Base-by-base conservation (phyloP, 2,113 vertebrate genomes). In the Mungos mungo region DNA sequence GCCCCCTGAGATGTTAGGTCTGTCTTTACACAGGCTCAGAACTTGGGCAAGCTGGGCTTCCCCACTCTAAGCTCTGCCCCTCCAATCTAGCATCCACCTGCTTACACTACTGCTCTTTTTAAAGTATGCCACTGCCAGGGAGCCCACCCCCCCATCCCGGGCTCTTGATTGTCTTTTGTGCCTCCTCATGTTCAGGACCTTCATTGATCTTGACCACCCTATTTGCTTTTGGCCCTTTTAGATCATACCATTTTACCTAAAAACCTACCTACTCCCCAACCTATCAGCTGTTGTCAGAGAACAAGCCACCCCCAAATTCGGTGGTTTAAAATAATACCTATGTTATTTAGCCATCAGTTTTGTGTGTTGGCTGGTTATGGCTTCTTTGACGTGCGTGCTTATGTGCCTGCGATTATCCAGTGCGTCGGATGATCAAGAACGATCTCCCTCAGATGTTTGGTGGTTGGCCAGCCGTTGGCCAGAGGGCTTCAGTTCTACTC, bases 311-410 rank as follows among this genome's bases (percentile, higher is more conserved):
- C 57, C 52, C 35, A 80, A 65, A 90, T 82, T 77, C 83, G 82
- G 7, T 74, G 27, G 81, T 35, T 90, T 88, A 72, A 95, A 93
- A n/a, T 10, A 68, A 50, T n/a, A 18, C 8, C 4, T 8, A 65
- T 79, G 93, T 93, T 91, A 79, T 88, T 94, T 96, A 83, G 4
- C 31, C 96, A 25, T 93, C 45, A 3, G 57, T 94, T 95, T 72
- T 89, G 1, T 91, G 47, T n/a, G 47, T 88, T 79, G 52, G 7
- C 21, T 87, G 27, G 60, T 33, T 41, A 74, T 83, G 12, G 18
- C 50, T 85, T 93, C 95, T 88, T 60, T 95, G 10, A 13, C 65
- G 25, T 25, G 31, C 54, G 93, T 94, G 74, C 23, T 66, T 38
- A 29, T 31, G 14, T 3, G 45, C 83, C 33, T 79, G 25, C 2